Evolutionary conservation across 2,888 invertebrate species (phyloP), one percentile per base, ranked within the genome.

Genomic region (Lordiphosa fenestrarum): DNA sequence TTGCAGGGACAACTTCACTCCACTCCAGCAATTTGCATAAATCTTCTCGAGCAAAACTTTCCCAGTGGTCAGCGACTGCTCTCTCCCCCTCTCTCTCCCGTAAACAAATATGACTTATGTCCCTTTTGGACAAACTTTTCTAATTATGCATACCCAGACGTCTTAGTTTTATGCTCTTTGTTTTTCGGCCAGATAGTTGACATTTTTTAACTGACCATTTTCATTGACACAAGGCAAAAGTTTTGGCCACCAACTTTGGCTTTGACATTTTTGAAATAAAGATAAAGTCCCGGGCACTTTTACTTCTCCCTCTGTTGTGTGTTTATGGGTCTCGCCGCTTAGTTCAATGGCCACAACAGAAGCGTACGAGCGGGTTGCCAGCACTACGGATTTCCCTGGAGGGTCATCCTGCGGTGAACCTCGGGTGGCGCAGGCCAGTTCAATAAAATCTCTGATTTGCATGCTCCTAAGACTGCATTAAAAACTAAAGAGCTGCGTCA

Each of bases 91-190:
- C 30, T 0, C 30, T 9, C 30, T 9, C 30, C 21, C 37, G 60
- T 71, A 63, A 48, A 48, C 53, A 61, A 66, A 67, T 72, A 76
- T 84, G 84, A 77, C 73, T 83, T 80, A 57, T 62, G 62, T 63
- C 60, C 39, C 54, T 33, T 36, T 44, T 38, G 41, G 56, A 35
- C 36, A 83, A 78, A 80, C 61, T 80, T 80, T 81, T 77, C 69
- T 84, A 80, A 80, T 80, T 80, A 80, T 84, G 74, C 82, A 72
- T 72, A 64, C 57, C 58, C 73, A 68, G 80, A 80, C 83, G 68
- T 73, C 35, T 30, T 38, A 53, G 51, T 54, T 66, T 47, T 53
- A 12, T 46, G 23, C 56, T 66, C 55, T 68, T 68, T 68, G 68
- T 68, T 55, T 57, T 53, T 53, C 46, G 59, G 51, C 13, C 36